Base-by-base conservation (phyloP, 2,797 vertebrate genomes). In the Crocidura indochinensis region DNA sequence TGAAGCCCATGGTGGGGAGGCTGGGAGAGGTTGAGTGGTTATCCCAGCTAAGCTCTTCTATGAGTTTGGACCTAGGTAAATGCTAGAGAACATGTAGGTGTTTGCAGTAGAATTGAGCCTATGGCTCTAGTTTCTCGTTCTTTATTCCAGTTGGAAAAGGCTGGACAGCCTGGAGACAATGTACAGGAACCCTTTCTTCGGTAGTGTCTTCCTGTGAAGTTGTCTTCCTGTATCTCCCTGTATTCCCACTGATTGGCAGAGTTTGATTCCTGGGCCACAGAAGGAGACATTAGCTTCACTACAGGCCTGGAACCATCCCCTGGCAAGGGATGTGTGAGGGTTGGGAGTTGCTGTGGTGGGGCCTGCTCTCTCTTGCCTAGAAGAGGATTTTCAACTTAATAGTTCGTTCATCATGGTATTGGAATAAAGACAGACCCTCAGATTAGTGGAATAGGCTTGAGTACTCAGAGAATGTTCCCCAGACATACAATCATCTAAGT, bases 81-180 rank as follows among this genome's bases (percentile, higher is more conserved):
- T 38, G 38, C 38, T 38, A 38, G 38, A 38, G 51, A 15, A 15
- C 81, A 64, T 75, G 60, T 77, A 89, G 75, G 87, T 93, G 44
- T 94, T 93, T 85, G 53, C 53, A 7, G 4, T 76, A 49, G 47
- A 17, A 76, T 22, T 6, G 29, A 68, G 47, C 20, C 4, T 4
- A 29, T 9, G 19, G 27, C 83, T 22, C 0, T 38, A 22, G 76
- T 88, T 91, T 87, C 67, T 85, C 72, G 89, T 67, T n/a, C 64
- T 92, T 89, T n/a, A 72, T 60, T 51, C 69, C 24, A 9, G 46
- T 47, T 87, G 77, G 72, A 60, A 72, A 47, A 74, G 69, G 68
- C 79, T 84, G 74, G 81, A 24, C 72, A 87, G 73, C 5, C 75
- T 90, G 86, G 84, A 11, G 78, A 64, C 24, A 67, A 71, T 53